These are phyloP conservation scores for Portevinia maculata DNA, from an alignment of 2,888 invertebrate genomes.

Conservation along the genomic window DNA sequence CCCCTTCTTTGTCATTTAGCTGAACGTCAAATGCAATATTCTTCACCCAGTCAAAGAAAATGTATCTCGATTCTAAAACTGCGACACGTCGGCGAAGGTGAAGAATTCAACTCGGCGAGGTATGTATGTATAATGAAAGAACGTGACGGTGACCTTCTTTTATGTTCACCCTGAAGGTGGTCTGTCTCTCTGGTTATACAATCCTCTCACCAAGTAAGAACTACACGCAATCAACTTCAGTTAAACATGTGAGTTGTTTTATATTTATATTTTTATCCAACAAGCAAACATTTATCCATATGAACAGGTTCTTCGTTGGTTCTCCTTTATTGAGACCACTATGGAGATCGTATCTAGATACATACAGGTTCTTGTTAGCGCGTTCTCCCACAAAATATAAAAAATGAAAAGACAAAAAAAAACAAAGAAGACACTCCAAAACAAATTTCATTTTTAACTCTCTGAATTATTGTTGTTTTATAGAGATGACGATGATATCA, in stretches of 20 bases:
- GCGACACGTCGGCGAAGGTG: conserved; percentile 40
- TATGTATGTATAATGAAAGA: not conserved
- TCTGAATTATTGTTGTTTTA: conserved; percentile 33
- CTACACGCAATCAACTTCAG: too few species aligned
- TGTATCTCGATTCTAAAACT: not conserved
- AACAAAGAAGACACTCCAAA: conserved; percentile 38
- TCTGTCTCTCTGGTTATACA: conserved; percentile 48
- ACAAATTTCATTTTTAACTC: conserved; percentile 39
- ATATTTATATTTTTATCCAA: conserved; percentile 9
- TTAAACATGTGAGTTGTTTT: not conserved
- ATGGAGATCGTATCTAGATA: conserved; percentile 48
- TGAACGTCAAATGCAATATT: not conserved
- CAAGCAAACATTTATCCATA: conserved; percentile 30
- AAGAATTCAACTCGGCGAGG: conserved; percentile 25
- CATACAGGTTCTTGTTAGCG: conserved; percentile 2
- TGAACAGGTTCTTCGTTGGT: conserved; percentile 34
- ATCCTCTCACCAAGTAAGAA: conserved; percentile 10
- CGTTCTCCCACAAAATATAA: not conserved
- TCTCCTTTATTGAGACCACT: conserved; percentile 7
- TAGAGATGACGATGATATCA: conserved; percentile 19
- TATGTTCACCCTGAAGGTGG: conserved; percentile 45
- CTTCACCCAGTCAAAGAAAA: too few species aligned
- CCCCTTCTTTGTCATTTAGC: conserved; percentile 3
- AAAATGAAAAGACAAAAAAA: not conserved
- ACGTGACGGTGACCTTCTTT: conserved; percentile 63